Percentiles rank a stretch among this genome's conserved stretches.
Conservation (phyloP, 1,140 invertebrate species). For the Drosophila subpulchrella region DNA sequence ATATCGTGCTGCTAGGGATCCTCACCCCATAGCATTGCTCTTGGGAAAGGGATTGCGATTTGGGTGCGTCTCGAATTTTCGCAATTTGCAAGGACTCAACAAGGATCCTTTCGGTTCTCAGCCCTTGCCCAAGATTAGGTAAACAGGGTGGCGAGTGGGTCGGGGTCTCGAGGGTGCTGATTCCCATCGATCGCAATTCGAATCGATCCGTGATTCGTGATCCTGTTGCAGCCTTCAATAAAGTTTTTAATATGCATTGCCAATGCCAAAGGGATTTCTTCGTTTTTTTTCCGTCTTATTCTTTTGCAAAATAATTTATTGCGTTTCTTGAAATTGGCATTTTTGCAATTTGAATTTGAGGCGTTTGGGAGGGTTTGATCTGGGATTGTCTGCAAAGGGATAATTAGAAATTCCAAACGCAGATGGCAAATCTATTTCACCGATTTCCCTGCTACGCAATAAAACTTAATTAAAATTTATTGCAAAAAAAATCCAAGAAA, state of each 20-base stretch:
- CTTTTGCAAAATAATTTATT: conserved; percentile 76
- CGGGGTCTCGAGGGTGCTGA: conserved; percentile 35
- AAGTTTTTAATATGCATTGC: conserved; percentile 61
- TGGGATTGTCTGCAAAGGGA: conserved; percentile 37
- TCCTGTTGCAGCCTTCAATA: conserved; percentile 51
- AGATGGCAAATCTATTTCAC: conserved; percentile 33
- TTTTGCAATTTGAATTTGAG: conserved; percentile 72
- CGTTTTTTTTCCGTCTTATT: conserved; percentile 41
- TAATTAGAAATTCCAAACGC: conserved; percentile 27
- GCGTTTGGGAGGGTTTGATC: conserved; percentile 65
- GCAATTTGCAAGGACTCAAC: conserved; percentile 68
- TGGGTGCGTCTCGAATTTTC: conserved; percentile 68
- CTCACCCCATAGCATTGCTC: conserved; percentile 24
- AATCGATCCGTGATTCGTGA: conserved; percentile 18
- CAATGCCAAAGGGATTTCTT: conserved; percentile 44
- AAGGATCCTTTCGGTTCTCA: conserved; percentile 47
- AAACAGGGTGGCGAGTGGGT: conserved; percentile 14
- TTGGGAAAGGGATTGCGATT: conserved; percentile 54
- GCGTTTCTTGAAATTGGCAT: conserved; percentile 60
- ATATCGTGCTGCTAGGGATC: conserved; percentile 52
- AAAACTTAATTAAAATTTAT: conserved; percentile 57
- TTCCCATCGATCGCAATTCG: conserved; percentile 56
- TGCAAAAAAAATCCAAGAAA: conserved; percentile 24
- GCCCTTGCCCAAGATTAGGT: conserved; percentile 35
- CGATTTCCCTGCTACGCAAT: conserved; percentile 57